A percentile compares a stretch with the other conserved stretches of the same genome.
Evolutionary conservation across 2,888 invertebrate species (phyloP).

Genomic region (Standfussiana lucernea): DNA sequence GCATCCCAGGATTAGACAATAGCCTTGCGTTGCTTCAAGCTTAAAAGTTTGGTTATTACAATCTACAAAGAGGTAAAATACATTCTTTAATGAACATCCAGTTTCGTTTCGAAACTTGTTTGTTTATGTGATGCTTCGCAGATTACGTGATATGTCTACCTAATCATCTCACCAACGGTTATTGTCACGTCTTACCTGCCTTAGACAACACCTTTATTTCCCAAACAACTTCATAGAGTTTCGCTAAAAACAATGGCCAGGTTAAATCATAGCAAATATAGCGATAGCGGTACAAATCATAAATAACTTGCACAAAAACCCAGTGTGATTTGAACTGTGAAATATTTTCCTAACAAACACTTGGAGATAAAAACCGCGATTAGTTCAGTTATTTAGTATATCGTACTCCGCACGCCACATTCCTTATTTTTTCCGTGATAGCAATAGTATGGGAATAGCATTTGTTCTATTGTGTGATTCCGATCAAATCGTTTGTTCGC

Average conservation of each 20-base stretch:
- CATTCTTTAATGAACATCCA: neutral
- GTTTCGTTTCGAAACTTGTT: neutral
- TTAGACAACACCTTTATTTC: neutral
- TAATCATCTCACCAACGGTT: neutral
- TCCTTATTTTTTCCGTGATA: constrained; percentile 49
- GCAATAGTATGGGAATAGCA: constrained; percentile 58
- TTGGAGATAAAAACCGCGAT: constrained; percentile 51
- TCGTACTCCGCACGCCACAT: constrained; percentile 44
- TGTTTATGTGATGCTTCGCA: neutral
- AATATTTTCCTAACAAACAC: constrained; percentile 51
- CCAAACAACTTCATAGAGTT: neutral
- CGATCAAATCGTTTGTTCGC: constrained; percentile 52
- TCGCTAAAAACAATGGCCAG: neutral
- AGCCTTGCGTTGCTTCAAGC: too few relatives aligned
- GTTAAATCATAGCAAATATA: neutral
- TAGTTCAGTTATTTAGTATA: constrained; percentile 50
- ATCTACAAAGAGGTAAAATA: neutral
- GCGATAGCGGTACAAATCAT: constrained; percentile 23
- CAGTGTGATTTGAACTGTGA: constrained; percentile 23
- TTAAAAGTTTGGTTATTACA: neutral
- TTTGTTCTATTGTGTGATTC: constrained; percentile 63
- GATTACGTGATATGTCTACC: neutral
- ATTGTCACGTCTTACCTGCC: neutral
- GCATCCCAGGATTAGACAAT: neutral
- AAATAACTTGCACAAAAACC: constrained; percentile 25